Percentiles rank a stretch among this genome's conserved stretches.
Conservation (phyloP, 2,888 invertebrate genomes). For the Tetropium fuscum region DNA sequence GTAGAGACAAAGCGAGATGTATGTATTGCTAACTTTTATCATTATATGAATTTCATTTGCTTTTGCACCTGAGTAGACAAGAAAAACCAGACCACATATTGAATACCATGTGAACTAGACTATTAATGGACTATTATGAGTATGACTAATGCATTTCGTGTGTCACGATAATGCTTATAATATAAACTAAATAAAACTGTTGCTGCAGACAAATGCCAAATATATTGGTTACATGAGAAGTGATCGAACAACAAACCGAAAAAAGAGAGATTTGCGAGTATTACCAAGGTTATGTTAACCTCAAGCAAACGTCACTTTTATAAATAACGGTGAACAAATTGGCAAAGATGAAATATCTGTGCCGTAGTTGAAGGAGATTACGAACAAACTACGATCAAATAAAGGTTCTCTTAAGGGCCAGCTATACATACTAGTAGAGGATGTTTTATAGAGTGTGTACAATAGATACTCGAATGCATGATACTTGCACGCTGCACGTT, state of each 20-base stretch:
- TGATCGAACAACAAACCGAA: conserved; percentile 15
- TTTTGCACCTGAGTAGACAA: no score
- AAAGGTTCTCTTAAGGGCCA: no score
- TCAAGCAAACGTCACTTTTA: conserved; percentile 7
- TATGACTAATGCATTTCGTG: conserved; percentile 11
- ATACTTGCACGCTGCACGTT: not conserved
- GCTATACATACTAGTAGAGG: no score
- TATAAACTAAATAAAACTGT: conserved; percentile 10
- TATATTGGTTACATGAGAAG: conserved; percentile 12
- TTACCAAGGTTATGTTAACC: conserved; percentile 7
- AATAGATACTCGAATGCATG: no score
- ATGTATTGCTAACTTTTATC: no score
- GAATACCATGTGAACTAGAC: no score
- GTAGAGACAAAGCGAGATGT: no score
- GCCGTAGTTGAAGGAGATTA: not conserved
- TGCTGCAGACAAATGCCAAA: conserved; percentile 3
- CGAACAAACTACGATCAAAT: no score
- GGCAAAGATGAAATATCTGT: conserved; percentile 1
- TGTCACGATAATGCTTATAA: conserved; percentile 6
- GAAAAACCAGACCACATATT: not conserved
- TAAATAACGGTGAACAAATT: conserved; percentile 8
- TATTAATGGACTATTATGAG: no score
- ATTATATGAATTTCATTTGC: no score
- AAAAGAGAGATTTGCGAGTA: no score
- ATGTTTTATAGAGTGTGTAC: no score